Evolutionary conservation across 2,113 vertebrate genomes (phyloP), one percentile per base, ranked within the genome.

Genomic region (Eulemur rufifrons): DNA sequence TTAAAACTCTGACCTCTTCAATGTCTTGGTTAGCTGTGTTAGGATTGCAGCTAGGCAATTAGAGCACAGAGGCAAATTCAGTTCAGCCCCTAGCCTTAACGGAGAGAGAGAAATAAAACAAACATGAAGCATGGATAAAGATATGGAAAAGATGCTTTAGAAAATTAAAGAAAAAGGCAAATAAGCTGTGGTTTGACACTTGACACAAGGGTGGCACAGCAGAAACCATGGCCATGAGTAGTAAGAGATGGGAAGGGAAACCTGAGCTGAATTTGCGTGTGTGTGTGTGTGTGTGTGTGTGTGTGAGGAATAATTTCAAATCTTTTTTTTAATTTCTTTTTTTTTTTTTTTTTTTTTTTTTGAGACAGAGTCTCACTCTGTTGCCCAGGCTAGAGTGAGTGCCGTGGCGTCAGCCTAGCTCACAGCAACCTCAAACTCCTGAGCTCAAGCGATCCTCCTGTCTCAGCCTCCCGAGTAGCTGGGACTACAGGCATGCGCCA

Each of bases 151-250:
- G 3, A 32, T 82, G 10, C 83, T 84, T 84, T 52, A 87, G 34
- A 6, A 74, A 68, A 39, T 45, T 42, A 85, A 6, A 80, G 34
- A 71, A 73, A 69, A 45, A 12, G 14, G 18, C 1, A 20, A 32
- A 23, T 59, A 52, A 32, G 8, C 1, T 14, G 47, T 1, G 11
- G 8, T 86, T 45, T 61, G 20, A 63, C 8, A 34, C 8, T 1
- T 39, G 18, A 68, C 37, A 14, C 5, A 3, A 2, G 21, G 6
- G 11, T 27, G 1, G 13, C 3, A 14, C 32, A 21, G 9, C 6
- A 5, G 59, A 69, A 77, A 15, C n/a, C 4, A 9, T 9, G 32
- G 6, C 6, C 25, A 1, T 21, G 14, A n/a, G 8, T 32, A 8
- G 1, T 68, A 21, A 68, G 11, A 54, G 39, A 73, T 12, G 37